A percentile compares a stretch with the other conserved stretches of the same genome.
Conservation (phyloP, 2,113 vertebrate genomes). For the Cyprinodon variegatus region DNA sequence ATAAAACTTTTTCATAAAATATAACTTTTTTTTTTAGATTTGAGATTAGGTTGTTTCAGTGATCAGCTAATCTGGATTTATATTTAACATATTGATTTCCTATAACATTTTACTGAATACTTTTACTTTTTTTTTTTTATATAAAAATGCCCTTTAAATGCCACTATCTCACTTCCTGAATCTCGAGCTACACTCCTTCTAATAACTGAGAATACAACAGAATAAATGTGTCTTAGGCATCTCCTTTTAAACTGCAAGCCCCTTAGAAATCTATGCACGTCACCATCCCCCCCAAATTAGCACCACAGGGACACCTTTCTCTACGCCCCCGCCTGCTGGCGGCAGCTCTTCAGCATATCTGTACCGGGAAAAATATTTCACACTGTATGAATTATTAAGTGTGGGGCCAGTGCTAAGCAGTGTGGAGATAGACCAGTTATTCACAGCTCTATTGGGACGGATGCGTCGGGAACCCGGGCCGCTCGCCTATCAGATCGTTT, state of each 20-base stretch:
- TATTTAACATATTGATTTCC: background rate
- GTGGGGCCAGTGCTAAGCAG: slow-evolving; percentile 78
- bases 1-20: background rate
- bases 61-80: background rate
- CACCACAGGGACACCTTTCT: slow-evolving; percentile 77
- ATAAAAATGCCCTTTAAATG: slow-evolving; percentile 36
- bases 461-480: slow-evolving; percentile 66
- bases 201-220: slow-evolving; percentile 51
- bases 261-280: slow-evolving; percentile 76
- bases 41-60: background rate
- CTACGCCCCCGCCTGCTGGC: slow-evolving; percentile 67
- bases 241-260: slow-evolving; percentile 57
- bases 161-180: slow-evolving; percentile 42
- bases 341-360: slow-evolving; percentile 79
- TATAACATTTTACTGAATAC: background rate
- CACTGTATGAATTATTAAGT: slow-evolving; percentile 83
- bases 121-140: background rate
- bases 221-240: slow-evolving; percentile 61
- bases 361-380: slow-evolving; percentile 80
- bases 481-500: slow-evolving; percentile 83
- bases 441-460: slow-evolving; percentile 81
- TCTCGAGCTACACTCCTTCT: slow-evolving; percentile 35
- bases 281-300: slow-evolving; percentile 77
- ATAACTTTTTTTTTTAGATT: too few relatives aligned
- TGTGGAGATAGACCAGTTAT: slow-evolving; percentile 79